Percentiles rank a stretch among this genome's conserved stretches.
These are phyloP conservation scores for Trypoxylus dichotomus DNA, from an alignment of 1,140 invertebrate species.

Conservation along the genomic window DNA sequence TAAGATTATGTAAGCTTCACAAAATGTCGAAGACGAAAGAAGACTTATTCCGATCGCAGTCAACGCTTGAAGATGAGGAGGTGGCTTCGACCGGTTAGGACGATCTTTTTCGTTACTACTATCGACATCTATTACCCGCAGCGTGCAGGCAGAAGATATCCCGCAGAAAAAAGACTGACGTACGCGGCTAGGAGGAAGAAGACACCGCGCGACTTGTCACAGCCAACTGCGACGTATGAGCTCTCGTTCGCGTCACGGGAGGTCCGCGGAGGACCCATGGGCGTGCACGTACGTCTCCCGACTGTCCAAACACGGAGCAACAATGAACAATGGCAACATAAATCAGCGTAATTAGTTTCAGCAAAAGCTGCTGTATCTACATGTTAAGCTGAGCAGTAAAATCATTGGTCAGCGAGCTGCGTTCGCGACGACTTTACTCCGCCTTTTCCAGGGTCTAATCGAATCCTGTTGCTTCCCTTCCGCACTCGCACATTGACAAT, in stretches of 20 bases:
- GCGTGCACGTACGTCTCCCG: constrained; percentile 50
- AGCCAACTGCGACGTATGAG: constrained; percentile 23
- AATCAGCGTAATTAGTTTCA: constrained; percentile 70
- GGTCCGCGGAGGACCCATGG: constrained; percentile 38
- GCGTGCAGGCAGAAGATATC: not conserved
- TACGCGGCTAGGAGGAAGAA: not conserved
- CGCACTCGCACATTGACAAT: constrained; percentile 36
- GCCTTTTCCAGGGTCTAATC: constrained; percentile 48
- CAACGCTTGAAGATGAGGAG: no score
- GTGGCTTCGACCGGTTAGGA: no score
- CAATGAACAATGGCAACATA: constrained; percentile 69
- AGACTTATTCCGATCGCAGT: no score
- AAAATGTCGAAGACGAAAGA: no score
- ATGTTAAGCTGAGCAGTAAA: constrained; percentile 50
- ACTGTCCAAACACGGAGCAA: constrained; percentile 54
- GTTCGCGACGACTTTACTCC: constrained; percentile 48
- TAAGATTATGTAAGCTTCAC: no score
- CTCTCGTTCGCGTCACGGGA: constrained; percentile 27
- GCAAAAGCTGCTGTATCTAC: constrained; percentile 53
- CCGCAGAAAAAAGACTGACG: not conserved
- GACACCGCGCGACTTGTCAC: constrained; percentile 24
- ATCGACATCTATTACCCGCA: not conserved
- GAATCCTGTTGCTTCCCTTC: constrained; percentile 42
- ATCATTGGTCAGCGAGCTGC: constrained; percentile 51
- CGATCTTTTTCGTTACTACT: not conserved